Conservation (phyloP, 2,113 vertebrate species). For the Crotalus horridus region DNA sequence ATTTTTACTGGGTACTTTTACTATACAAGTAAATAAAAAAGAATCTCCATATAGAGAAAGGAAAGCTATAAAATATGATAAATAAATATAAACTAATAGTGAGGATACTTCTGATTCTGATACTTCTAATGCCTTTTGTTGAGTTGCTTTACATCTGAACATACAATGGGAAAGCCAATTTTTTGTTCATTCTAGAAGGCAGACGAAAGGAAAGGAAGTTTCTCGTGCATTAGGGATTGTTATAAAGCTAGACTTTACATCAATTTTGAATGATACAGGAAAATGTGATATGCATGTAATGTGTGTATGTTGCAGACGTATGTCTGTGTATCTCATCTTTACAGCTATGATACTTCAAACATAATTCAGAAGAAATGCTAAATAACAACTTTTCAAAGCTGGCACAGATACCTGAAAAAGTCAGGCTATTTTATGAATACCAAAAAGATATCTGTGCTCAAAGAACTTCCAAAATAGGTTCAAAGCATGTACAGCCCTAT, state of each 20-base stretch:
- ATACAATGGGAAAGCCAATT: neutral
- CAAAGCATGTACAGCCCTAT: too few species aligned
- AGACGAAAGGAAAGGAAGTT: neutral
- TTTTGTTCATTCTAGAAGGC: neutral
- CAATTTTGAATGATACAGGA: neutral
- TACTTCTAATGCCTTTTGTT: neutral
- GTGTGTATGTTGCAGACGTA: neutral
- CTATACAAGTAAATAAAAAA: neutral
- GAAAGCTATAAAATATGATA: neutral
- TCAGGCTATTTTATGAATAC: neutral
- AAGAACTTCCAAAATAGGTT: neutral
- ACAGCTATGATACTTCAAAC: neutral
- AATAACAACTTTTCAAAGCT: neutral
- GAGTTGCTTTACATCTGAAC: neutral
- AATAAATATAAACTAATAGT: neutral
- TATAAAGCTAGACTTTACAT: neutral
- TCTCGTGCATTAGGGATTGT: neutral
- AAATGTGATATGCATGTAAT: neutral
- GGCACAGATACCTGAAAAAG: neutral
- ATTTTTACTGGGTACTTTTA: neutral
- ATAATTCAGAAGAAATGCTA: neutral
- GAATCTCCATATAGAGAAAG: neutral
- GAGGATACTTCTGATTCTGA: neutral
- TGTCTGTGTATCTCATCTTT: neutral
- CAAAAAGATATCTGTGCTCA: neutral